phyloP scores from a whole-genome alignment of 2,113 vertebrate genomes.

The Macrotis lagotis region DNA sequence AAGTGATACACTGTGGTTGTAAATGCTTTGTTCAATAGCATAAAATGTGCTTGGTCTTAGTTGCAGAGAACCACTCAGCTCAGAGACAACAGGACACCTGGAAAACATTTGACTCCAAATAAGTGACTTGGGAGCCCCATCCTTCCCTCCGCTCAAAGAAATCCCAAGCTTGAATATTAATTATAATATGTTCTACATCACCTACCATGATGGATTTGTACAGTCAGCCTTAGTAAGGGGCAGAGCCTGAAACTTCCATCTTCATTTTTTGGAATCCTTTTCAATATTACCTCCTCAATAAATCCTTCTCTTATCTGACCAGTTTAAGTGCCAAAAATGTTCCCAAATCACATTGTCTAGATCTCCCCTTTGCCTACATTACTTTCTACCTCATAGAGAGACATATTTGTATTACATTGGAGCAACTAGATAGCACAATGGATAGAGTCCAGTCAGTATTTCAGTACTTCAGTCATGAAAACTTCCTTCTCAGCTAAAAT shows the following conservation, averaged over 20 bases:
- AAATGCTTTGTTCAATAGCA: conserved; percentile 69
- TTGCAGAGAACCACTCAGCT: conserved; percentile 54
- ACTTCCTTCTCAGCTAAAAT: background rate
- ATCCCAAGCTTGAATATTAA: background rate
- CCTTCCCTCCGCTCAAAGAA: background rate
- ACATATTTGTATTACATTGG: background rate
- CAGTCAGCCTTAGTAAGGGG: background rate
- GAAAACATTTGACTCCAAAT: conserved; percentile 34
- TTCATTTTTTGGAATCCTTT: background rate
- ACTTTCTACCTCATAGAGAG: background rate
- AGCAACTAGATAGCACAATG: background rate
- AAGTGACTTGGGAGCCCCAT: background rate
- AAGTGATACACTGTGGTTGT: conserved; percentile 54
- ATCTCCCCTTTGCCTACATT: background rate
- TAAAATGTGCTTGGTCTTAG: conserved; percentile 58
- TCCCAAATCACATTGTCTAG: background rate
- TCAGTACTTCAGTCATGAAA: too few species aligned
- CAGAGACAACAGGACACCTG: conserved; percentile 25
- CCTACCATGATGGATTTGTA: background rate
- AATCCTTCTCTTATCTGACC: background rate
- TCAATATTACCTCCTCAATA: background rate
- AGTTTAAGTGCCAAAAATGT: background rate
- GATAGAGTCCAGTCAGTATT: background rate
- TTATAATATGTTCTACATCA: background rate
- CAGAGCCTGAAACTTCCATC: background rate